phyloP scores from a whole-genome alignment of 2,888 invertebrate genomes.

The Dioctria rufipes region DNA sequence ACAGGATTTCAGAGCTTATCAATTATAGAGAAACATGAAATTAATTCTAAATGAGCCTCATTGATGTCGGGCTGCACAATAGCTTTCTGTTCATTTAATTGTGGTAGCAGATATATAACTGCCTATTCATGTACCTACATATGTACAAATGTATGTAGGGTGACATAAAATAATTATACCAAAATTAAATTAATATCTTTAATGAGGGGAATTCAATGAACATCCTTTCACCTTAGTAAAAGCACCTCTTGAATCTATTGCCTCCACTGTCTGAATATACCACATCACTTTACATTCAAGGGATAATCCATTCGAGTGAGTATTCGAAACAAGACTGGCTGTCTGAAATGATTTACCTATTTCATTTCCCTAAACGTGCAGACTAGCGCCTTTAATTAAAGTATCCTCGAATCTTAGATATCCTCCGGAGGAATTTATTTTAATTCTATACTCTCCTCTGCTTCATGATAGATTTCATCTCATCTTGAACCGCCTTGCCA shows the following conservation, averaged over 20 bases:
- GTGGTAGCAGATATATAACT: no score
- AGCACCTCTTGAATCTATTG: background rate
- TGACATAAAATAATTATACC: slow-evolving; percentile 12
- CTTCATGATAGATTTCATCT: background rate
- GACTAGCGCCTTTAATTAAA: background rate
- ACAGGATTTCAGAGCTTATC: background rate
- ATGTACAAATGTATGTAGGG: background rate
- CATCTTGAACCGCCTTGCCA: background rate
- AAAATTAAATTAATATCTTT: slow-evolving; percentile 15
- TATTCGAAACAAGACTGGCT: background rate
- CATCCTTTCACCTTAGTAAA: background rate
- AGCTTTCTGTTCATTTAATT: background rate
- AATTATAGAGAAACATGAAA: background rate
- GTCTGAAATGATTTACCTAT: background rate
- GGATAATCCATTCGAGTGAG: background rate
- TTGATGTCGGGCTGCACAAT: background rate
- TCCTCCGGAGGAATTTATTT: background rate
- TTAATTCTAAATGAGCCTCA: background rate
- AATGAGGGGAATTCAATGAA: slow-evolving; percentile 6
- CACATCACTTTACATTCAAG: background rate
- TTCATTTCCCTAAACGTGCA: background rate
- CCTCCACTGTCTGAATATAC: background rate
- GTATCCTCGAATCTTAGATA: background rate
- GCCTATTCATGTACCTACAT: background rate
- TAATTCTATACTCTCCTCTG: background rate